phyloP scores from a whole-genome alignment of 2,797 vertebrate genomes.

The Clarias platycephalus region DNA sequence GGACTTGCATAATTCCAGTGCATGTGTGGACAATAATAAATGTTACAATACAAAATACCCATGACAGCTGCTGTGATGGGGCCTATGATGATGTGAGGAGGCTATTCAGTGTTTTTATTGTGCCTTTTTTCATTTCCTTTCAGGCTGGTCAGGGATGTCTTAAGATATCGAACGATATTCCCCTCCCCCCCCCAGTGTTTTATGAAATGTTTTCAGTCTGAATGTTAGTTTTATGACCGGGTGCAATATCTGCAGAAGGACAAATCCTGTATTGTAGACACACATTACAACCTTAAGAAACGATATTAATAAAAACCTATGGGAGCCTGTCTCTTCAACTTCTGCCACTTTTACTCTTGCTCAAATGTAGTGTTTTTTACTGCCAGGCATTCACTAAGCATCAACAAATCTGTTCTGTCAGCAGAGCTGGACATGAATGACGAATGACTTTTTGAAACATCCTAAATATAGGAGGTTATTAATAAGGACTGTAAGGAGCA shows the following conservation, averaged over 20 bases:
- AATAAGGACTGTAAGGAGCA: too few relatives aligned
- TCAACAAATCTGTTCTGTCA: not conserved
- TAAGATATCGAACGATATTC: constrained; percentile 14
- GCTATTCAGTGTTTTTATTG: constrained; percentile 29
- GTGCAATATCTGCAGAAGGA: constrained; percentile 55
- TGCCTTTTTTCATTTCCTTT: constrained; percentile 55
- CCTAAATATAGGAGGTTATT: not conserved
- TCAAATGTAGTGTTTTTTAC: not conserved
- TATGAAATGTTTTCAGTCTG: constrained; percentile 35
- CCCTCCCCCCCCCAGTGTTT: not conserved
- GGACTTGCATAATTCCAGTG: constrained; percentile 35
- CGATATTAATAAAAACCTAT: constrained; percentile 34
- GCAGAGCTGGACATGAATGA: not conserved
- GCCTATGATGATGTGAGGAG: constrained; percentile 20
- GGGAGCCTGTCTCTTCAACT: constrained; percentile 31
- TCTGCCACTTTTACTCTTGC: constrained; percentile 3
- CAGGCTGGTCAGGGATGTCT: constrained; percentile 10
- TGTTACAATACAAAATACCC: constrained; percentile 26
- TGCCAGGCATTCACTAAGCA: not conserved
- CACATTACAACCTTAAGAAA: constrained; percentile 32
- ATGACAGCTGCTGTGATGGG: not conserved
- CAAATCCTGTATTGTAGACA: constrained; percentile 47
- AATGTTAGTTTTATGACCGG: constrained; percentile 42
- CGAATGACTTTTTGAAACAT: not conserved
- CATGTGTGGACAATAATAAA: constrained; percentile 35